Evolutionary conservation across 2,797 vertebrate species (phyloP).

Genomic region (Darevskia mixta): DNA sequence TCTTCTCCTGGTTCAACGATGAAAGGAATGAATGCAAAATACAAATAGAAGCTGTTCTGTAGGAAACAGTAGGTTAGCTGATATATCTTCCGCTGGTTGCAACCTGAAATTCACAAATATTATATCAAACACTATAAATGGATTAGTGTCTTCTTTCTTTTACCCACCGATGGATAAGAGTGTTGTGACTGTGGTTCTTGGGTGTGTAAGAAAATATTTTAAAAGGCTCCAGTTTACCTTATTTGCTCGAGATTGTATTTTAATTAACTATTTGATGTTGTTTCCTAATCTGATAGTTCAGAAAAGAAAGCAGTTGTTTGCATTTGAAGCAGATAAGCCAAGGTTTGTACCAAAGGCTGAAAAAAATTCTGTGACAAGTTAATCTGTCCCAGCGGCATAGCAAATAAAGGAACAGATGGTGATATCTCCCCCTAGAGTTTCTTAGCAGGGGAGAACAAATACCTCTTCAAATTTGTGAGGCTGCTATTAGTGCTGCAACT

Average conservation of each 20-base stretch:
- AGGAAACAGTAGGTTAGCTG: conserved; percentile 41
- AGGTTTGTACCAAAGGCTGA: conserved; percentile 13
- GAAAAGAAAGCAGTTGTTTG: conserved; percentile 34
- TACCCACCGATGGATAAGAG: neutral
- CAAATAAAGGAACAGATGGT: conserved; percentile 38
- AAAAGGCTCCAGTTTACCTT: conserved; percentile 2
- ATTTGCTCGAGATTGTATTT: conserved; percentile 5
- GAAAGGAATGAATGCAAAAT: conserved; percentile 51
- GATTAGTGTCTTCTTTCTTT: neutral
- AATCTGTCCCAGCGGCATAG: conserved; percentile 28
- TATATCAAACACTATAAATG: conserved; percentile 44
- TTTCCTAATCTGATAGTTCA: conserved; percentile 35
- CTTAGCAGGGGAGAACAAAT: conserved; percentile 25
- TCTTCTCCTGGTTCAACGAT: conserved; percentile 45
- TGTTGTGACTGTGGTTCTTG: neutral
- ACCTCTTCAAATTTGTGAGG: conserved; percentile 27
- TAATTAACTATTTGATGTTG: conserved; percentile 29
- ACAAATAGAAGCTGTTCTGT: conserved; percentile 49
- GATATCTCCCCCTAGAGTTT: conserved; percentile 35
- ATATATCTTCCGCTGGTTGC: conserved; percentile 43
- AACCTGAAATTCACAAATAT: conserved; percentile 50
- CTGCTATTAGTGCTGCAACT: conserved; percentile 9
- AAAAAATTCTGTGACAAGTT: conserved; percentile 30
- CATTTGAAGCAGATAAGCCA: conserved; percentile 32
- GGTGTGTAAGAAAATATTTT: neutral